Percentiles rank a stretch among this genome's conserved stretches.
phyloP scores from a whole-genome alignment of 2,797 vertebrate species.

The Hafferia zeledoni region DNA sequence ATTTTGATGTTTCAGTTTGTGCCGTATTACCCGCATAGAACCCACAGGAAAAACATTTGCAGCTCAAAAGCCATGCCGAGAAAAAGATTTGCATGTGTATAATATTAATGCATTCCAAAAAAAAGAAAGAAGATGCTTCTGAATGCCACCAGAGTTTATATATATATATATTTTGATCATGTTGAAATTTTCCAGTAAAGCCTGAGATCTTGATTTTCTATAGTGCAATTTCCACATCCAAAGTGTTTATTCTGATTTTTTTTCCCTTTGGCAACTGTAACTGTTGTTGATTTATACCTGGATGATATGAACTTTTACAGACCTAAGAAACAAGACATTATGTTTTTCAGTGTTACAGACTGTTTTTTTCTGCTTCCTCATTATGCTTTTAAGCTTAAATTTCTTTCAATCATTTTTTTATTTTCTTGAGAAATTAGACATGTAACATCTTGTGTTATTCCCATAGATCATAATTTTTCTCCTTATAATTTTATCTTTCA shows the following conservation, averaged over 20 bases:
- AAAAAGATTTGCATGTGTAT: neutral
- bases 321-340: neutral
- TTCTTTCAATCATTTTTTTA: neutral
- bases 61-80: neutral
- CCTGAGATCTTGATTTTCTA: neutral
- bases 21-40: neutral
- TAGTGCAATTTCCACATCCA: neutral
- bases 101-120: neutral
- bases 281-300: neutral
- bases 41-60: neutral
- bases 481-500: neutral
- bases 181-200: neutral
- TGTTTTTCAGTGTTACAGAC: neutral
- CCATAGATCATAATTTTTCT: neutral
- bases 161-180: neutral
- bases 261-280: neutral
- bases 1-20: neutral
- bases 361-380: neutral
- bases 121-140: neutral
- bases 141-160: neutral
- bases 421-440: neutral
- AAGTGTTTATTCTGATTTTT: neutral
- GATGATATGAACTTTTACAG: neutral
- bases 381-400: neutral
- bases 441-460: neutral